Base-by-base conservation (phyloP, 35 echinoderm and acorn worm species). In the Chiridota heheva region DNA sequence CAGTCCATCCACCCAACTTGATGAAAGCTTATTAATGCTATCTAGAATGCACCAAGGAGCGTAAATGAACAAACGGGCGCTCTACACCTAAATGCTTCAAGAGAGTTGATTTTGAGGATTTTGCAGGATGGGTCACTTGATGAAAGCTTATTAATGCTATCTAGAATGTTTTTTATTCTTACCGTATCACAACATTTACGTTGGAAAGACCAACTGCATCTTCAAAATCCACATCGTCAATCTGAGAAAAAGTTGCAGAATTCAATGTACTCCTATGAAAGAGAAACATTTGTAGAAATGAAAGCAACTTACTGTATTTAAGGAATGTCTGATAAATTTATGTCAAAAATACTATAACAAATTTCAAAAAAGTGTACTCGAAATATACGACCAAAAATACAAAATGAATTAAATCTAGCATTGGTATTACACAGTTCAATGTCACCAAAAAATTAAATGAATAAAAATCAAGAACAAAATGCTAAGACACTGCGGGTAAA, bases 141-240 rank as follows among this genome's bases (percentile, higher is more conserved):
- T 64, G 7, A 17, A 13, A 64, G 8, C 13, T 64, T 28, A 13
- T 17, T 64, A 53, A 13, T 53, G 10, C 10, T 13, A 51, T 48
- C 42, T 45, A 44, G 20, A 83, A 44, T 30, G 26, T 48, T 17
- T 18, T 5, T 15, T 36, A 1, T 16, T 77, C 84, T 60, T 71
- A 93, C 90, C 90, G 87, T 0, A 82, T 80, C 43, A 93, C 85
- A 25, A 93, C 90, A 80, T 82, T 93, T 2, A 93, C 90, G 78
- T 93, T 76, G 42, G 85, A 86, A 18, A 82, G 32, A 46, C 78
- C 78, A 24, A 84, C 90, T 41, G n/a, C n/a, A 22, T 93, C 90
- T 65, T 93, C 90, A 46, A 86, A 56, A 47, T 93, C 85, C 22
- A 86, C 41, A 63, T 93, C 90, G 79, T 88, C 90, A 16, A 83